Evolutionary conservation across 2,888 invertebrate species (phyloP).

Genomic region (Abscondita cerata): DNA sequence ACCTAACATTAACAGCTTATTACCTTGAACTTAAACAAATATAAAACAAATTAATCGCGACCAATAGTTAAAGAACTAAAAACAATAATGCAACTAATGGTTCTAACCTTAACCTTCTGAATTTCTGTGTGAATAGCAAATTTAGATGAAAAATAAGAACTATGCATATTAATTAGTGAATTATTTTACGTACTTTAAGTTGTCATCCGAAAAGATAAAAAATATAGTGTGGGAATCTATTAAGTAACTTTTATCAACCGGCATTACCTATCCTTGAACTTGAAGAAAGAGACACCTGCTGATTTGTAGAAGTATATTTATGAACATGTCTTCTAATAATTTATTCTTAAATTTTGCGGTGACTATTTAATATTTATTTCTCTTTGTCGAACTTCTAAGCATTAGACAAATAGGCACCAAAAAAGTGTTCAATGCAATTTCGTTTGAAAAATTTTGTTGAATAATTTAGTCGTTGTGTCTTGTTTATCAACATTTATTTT

Average conservation of each 20-base stretch:
- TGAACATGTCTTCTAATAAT: constrained; percentile 20
- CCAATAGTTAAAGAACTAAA: too few species aligned
- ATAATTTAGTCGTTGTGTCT: constrained; percentile 1
- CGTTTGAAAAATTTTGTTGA: neutral
- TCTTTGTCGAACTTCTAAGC: neutral
- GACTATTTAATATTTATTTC: constrained; percentile 11
- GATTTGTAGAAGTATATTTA: constrained; percentile 29
- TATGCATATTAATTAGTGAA: neutral
- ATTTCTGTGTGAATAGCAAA: too few species aligned
- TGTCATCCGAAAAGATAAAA: neutral
- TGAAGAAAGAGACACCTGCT: constrained; percentile 28
- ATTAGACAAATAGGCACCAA: constrained; percentile 12
- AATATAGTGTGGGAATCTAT: constrained; percentile 17
- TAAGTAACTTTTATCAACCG: constrained; percentile 25
- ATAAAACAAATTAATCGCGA: too few species aligned
- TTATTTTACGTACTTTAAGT: neutral
- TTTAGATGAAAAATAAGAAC: too few species aligned
- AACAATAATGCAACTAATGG: too few species aligned
- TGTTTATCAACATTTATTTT: constrained; percentile 7
- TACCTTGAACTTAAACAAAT: too few species aligned
- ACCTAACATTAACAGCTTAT: too few species aligned
- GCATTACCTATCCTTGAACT: constrained; percentile 31
- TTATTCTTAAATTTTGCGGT: constrained; percentile 19
- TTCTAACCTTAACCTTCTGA: too few species aligned
- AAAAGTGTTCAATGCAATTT: neutral